A percentile compares a stretch with the other conserved stretches of the same genome.
Evolutionary conservation across 2,888 invertebrate species (phyloP).

Genomic region (Mamestra brassicae): DNA sequence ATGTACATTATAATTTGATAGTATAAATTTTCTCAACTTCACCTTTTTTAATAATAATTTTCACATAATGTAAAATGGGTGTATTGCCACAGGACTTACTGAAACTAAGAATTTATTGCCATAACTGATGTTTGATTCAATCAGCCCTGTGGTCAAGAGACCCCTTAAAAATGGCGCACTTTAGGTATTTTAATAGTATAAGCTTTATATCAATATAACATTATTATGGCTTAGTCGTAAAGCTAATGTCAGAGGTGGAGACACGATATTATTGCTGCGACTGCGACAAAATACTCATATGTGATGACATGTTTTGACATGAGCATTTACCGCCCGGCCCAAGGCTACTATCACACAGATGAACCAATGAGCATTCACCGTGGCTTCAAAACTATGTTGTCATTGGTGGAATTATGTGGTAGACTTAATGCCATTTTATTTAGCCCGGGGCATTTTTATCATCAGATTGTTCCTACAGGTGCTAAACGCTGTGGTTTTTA

Average conservation of each 20-base stretch:
- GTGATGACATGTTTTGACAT: conserved; percentile 10
- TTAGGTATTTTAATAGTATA: conserved; percentile 45
- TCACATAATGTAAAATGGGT: conserved; percentile 28
- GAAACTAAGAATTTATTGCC: conserved; percentile 29
- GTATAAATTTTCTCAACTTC: conserved; percentile 53
- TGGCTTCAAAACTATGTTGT: neutral
- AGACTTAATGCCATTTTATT: neutral
- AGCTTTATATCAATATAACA: conserved; percentile 54
- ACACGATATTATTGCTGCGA: conserved; percentile 31
- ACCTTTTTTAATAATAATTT: conserved; percentile 28
- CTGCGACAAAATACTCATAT: neutral
- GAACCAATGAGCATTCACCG: conserved; percentile 26
- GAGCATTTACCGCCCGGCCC: neutral
- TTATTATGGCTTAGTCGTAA: conserved; percentile 69
- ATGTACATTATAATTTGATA: conserved; percentile 56
- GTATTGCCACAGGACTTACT: conserved; percentile 31
- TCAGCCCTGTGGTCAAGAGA: conserved; percentile 22
- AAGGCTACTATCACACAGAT: conserved; percentile 14
- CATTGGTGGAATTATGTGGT: conserved; percentile 1
- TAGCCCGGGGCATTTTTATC: too few relatives aligned
- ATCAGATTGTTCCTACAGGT: conserved; percentile 1
- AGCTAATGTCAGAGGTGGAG: conserved; percentile 60
- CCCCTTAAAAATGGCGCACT: conserved; percentile 34
- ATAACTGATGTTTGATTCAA: conserved; percentile 16
- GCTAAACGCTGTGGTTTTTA: conserved; percentile 14